Percentiles rank a stretch among this genome's conserved stretches.
phyloP scores from a whole-genome alignment of 2,797 vertebrate species.

The Myotis vivesi region DNA sequence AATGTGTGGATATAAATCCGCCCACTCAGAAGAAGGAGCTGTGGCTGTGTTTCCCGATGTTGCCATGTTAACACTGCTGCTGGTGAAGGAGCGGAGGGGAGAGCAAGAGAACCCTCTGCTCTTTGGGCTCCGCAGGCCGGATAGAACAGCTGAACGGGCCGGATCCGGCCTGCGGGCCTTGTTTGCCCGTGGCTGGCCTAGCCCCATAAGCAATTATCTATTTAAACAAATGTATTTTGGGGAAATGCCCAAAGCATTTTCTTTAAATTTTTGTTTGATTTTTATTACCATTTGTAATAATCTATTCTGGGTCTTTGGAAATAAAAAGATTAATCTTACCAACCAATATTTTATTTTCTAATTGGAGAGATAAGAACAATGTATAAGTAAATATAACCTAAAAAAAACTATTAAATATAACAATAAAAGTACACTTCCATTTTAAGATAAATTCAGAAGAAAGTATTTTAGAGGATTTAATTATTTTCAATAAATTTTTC shows the following conservation, averaged over 20 bases:
- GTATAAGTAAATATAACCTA: background rate
- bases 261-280: background rate
- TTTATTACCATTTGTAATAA: background rate
- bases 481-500: background rate
- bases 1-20: no score
- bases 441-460: background rate
- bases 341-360: background rate
- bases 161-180: no score
- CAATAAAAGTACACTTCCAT: background rate
- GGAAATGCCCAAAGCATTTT: background rate
- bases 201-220: background rate
- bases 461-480: background rate
- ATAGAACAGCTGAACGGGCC: no score
- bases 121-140: no score
- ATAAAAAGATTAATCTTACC: slow-evolving; percentile 8
- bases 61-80: no score
- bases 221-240: background rate
- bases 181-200: background rate
- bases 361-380: background rate
- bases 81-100: no score
- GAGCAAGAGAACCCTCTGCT: no score
- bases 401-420: background rate
- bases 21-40: no score
- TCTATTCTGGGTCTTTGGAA: background rate
- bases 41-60: no score